Evolutionary conservation across 2,797 vertebrate species (phyloP).

Genomic region (Streptopelia turtur): DNA sequence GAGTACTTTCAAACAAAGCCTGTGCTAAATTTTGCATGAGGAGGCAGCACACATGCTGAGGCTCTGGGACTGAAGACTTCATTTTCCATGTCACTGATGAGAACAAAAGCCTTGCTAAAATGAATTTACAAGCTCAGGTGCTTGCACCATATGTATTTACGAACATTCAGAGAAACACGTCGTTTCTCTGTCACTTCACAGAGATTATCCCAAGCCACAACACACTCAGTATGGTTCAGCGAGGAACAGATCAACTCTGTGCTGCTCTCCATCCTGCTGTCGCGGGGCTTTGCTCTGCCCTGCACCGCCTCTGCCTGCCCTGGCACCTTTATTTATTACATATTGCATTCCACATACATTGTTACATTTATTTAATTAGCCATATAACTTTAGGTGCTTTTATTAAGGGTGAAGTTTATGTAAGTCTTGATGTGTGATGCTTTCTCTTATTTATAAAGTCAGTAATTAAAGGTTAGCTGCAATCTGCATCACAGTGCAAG

Average conservation of each 20-base stretch:
- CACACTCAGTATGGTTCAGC: rapidly evolving
- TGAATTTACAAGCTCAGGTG: not conserved
- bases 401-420: not conserved
- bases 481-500: not conserved
- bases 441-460: not conserved
- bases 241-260: not conserved
- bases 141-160: not conserved
- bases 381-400: not conserved
- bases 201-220: not conserved
- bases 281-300: not conserved
- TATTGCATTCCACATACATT: not conserved
- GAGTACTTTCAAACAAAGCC: not conserved
- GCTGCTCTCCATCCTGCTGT: rapidly evolving
- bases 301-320: not conserved
- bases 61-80: not conserved
- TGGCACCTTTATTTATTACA: not conserved
- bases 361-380: not conserved
- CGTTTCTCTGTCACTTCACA: not conserved
- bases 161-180: not conserved
- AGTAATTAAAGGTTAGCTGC: not conserved
- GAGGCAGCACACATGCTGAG: not conserved
- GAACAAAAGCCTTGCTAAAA: not conserved
- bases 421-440: not conserved
- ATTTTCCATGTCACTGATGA: not conserved
- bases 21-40: constrained; percentile 10